Evolutionary conservation across 2,888 invertebrate genomes (phyloP).

Genomic region (Andricus curvator): DNA sequence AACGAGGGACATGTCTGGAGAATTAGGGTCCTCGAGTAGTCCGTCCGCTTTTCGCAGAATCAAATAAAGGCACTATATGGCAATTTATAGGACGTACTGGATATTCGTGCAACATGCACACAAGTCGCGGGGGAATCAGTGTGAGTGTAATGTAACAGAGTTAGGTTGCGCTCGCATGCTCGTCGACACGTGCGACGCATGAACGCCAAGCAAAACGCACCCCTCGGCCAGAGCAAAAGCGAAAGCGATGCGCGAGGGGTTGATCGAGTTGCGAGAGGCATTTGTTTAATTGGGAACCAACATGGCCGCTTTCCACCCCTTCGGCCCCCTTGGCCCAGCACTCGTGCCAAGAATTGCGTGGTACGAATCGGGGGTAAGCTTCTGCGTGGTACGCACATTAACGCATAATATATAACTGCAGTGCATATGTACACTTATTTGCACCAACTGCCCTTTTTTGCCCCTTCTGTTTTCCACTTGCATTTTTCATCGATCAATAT

Average conservation of each 20-base stretch:
- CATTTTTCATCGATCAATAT: not conserved
- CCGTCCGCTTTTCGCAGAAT: slow-evolving; percentile 2
- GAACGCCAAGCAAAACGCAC: slow-evolving; percentile 45
- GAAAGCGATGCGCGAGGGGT: slow-evolving; percentile 62
- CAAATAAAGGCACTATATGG: slow-evolving; percentile 31
- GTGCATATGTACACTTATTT: slow-evolving; percentile 6
- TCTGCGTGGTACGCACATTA: slow-evolving; percentile 28
- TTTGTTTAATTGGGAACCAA: slow-evolving; percentile 75
- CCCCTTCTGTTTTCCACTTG: not conserved
- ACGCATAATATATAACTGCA: not conserved
- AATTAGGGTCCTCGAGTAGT: slow-evolving; percentile 25
- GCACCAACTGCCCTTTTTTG: slow-evolving; percentile 30
- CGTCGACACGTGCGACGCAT: slow-evolving; percentile 66
- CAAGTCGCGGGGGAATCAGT: slow-evolving; percentile 28
- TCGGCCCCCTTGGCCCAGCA: slow-evolving; percentile 49
- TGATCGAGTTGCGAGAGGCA: slow-evolving; percentile 66
- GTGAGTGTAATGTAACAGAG: slow-evolving; percentile 45
- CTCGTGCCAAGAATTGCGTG: slow-evolving; percentile 48
- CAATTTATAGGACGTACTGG: slow-evolving; percentile 19
- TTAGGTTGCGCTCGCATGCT: slow-evolving; percentile 59
- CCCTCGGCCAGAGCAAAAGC: slow-evolving; percentile 55
- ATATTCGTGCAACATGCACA: slow-evolving; percentile 1
- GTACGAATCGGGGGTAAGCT: slow-evolving; percentile 43
- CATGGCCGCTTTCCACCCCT: slow-evolving; percentile 63
- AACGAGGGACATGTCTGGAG: slow-evolving; percentile 25